Percentiles rank a stretch among this genome's conserved stretches.
These are phyloP conservation scores for Ooceraea biroi DNA, from an alignment of 1,140 invertebrate species.

Conservation along the genomic window DNA sequence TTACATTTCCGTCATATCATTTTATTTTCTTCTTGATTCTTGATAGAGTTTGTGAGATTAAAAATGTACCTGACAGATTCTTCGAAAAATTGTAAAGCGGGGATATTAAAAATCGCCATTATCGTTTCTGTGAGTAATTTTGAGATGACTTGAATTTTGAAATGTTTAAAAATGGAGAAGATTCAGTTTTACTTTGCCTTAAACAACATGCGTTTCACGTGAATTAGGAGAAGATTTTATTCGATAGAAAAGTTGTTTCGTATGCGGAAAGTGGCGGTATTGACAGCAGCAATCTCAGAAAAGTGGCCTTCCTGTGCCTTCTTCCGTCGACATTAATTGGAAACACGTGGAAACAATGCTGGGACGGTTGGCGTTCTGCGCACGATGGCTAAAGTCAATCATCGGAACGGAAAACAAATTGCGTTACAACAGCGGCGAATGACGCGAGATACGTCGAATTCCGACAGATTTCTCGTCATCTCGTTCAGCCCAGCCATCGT, in stretches of 20 bases:
- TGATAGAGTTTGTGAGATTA: too few species aligned
- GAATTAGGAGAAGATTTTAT: background rate
- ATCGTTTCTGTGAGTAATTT: too few species aligned
- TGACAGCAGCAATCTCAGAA: background rate
- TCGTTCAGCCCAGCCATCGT: background rate
- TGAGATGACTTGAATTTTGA: too few species aligned
- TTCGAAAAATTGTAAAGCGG: too few species aligned
- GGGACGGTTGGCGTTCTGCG: background rate
- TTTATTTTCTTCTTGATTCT: background rate
- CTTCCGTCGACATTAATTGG: slow-evolving; percentile 2
- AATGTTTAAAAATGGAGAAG: background rate
- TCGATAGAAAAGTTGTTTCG: background rate
- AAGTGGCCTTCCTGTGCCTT: background rate
- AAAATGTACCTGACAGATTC: background rate
- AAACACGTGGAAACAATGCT: slow-evolving; percentile 12
- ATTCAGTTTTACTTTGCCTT: background rate
- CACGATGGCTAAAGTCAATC: slow-evolving; percentile 34
- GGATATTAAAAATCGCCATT: too few species aligned
- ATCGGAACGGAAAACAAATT: slow-evolving; percentile 60
- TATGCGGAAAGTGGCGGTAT: background rate
- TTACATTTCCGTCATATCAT: background rate
- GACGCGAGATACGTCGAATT: slow-evolving; percentile 48
- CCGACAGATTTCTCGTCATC: background rate
- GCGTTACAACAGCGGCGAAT: background rate
- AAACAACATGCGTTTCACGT: background rate